These are phyloP conservation scores for Eledona agricola DNA, from an alignment of 2,888 invertebrate species.

Conservation along the genomic window DNA sequence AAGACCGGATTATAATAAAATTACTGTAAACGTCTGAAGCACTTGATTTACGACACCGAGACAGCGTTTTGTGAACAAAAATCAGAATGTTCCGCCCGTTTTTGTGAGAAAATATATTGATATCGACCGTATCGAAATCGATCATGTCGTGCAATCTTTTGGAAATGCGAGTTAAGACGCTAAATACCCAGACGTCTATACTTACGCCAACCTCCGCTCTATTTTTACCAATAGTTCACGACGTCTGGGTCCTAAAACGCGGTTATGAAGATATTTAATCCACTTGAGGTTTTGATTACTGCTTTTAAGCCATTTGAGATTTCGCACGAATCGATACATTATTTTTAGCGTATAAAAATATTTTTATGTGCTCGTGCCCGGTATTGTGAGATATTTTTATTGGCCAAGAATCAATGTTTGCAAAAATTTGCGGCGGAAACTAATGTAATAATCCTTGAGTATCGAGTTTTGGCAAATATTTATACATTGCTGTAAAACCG, in stretches of 20 bases:
- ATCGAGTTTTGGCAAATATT: constrained; percentile 15
- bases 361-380: constrained; percentile 16
- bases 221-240: constrained; percentile 33
- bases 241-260: constrained; percentile 33
- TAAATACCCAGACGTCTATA: constrained; percentile 20
- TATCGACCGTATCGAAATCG: too few relatives aligned
- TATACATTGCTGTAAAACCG: constrained; percentile 7
- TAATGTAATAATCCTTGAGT: constrained; percentile 13
- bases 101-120: too few relatives aligned
- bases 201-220: constrained; percentile 34
- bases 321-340: too few relatives aligned
- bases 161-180: constrained; percentile 11
- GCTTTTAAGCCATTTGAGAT: constrained; percentile 20
- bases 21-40: constrained; percentile 24
- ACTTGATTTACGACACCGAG: constrained; percentile 14
- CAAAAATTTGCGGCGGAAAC: constrained; percentile 14
- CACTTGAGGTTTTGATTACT: constrained; percentile 30
- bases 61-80: constrained; percentile 12
- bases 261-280: constrained; percentile 32
- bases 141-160: too few relatives aligned
- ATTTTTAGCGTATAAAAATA: constrained; percentile 16
- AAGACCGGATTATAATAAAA: constrained; percentile 29
- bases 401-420: constrained; percentile 11
- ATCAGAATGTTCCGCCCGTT: constrained; percentile 2
- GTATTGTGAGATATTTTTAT: too few relatives aligned